Base-by-base conservation (phyloP, 92 coral and sea anemone species). In the Epizoanthus rinbou region DNA sequence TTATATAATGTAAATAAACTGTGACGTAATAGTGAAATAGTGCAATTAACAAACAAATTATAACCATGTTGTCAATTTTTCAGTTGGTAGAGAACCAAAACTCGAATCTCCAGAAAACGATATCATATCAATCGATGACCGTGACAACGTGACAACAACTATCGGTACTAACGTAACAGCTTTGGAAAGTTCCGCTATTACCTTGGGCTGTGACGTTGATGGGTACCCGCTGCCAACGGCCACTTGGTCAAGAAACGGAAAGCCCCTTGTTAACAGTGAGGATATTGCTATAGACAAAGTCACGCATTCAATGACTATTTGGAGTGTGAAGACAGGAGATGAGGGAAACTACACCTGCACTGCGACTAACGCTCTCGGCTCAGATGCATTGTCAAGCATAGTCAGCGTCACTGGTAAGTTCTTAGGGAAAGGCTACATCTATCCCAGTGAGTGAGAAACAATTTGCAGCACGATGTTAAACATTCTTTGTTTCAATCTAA, bases 81-180 rank as follows among this genome's bases (percentile, higher is more conserved):
- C 22, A 78, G 82, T 63, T 78, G 82, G 71, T 11, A 78, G 23
- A 31, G 14, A 62, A 78, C 82, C 82, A 25, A 43, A 56, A 41
- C 52, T 78, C 13, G 82, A 78, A 24, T 39, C 82, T 41, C 59
- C 82, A 59, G 82, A 60, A 39, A 69, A 78, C 16, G 82, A 62
- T 23, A 43, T 78, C 19, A 15, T 63, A 24, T 78, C 69, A 62
- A 57, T 78, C 2, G 71, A 78, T 21, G 82, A 60, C 59, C 82
- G 58, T 15, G 91, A 80, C 80, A 88, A 88, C 67, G 84, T 86
- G 75, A 82, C 88, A 39, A 84, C 90, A 39, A 82, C 89, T 69
- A 79, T 91, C n/a, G 91, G 91, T 5, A 82, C 92, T 62, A 22
- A 57, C 59, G 82, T 78, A 58, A 78, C 82, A 60, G 69, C 64